Evolutionary conservation across 2,797 vertebrate species (phyloP).

Genomic region (Muscicapa comitata): DNA sequence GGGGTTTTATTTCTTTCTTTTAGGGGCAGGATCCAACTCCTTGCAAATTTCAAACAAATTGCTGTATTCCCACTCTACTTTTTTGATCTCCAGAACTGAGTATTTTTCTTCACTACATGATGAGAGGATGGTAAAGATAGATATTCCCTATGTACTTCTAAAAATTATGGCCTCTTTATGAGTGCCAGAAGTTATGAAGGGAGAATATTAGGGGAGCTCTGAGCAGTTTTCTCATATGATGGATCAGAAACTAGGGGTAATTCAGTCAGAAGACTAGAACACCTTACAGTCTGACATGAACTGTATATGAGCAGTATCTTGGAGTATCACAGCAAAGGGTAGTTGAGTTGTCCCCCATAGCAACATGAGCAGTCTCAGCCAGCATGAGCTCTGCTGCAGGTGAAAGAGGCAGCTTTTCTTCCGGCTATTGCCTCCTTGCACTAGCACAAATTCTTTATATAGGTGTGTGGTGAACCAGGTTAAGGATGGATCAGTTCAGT

Average conservation of each 20-base stretch:
- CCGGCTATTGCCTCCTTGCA: not conserved
- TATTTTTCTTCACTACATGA: not conserved
- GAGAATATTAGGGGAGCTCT: not conserved
- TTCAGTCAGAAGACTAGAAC: not conserved
- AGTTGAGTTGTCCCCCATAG: not conserved
- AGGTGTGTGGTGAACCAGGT: constrained; percentile 24
- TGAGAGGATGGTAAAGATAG: not conserved
- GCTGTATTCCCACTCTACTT: not conserved
- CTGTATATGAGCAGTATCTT: not conserved
- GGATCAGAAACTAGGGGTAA: not conserved
- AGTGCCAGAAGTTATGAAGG: not conserved
- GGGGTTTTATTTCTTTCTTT: not conserved
- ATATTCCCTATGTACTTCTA: not conserved
- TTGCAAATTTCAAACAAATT: not conserved
- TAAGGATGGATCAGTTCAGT: constrained; percentile 51
- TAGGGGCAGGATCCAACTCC: not conserved
- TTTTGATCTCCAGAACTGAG: not conserved
- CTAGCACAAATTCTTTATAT: constrained; percentile 19
- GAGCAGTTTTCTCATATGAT: not conserved
- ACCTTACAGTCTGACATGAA: not conserved
- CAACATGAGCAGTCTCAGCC: not conserved
- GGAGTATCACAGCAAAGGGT: not conserved
- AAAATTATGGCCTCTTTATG: not conserved
- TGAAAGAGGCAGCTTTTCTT: not conserved
- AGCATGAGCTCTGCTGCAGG: not conserved